Evolutionary conservation across 2,797 vertebrate species (phyloP).

Genomic region (Rhinophrynus dorsalis): DNA sequence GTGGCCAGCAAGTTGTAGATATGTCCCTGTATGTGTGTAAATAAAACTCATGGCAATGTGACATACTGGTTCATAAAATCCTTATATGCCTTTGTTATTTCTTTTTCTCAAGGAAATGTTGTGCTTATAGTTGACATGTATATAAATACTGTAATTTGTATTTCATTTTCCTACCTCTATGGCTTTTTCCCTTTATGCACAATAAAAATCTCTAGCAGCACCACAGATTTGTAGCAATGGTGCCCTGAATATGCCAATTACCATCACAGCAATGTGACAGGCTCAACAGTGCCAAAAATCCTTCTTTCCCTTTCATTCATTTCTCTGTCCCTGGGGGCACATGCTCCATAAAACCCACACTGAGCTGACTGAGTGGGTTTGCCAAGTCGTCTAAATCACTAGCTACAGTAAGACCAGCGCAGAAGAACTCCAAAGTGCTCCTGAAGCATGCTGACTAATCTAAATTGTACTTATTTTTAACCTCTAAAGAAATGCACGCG

Average conservation of each 20-base stretch:
- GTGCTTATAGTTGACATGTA: no score
- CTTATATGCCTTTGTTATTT: no score
- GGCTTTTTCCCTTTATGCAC: background rate
- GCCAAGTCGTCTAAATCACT: constrained; percentile 41
- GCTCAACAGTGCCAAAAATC: constrained; percentile 54
- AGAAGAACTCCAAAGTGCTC: constrained; percentile 40
- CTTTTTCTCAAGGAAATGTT: no score
- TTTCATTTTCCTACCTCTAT: background rate
- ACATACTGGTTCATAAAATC: no score
- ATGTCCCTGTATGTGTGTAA: no score
- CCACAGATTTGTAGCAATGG: constrained; percentile 46
- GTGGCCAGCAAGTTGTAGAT: no score
- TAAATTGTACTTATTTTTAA: constrained; percentile 54
- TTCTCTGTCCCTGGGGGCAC: constrained; percentile 50
- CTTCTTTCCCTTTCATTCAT: constrained; percentile 46
- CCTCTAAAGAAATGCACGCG: constrained; percentile 48
- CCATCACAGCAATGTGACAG: constrained; percentile 57
- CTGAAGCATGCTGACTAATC: constrained; percentile 50
- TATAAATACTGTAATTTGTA: background rate
- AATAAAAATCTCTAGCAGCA: background rate
- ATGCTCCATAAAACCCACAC: constrained; percentile 44
- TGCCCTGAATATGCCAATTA: constrained; percentile 63
- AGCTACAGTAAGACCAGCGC: constrained; percentile 38
- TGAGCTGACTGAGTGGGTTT: constrained; percentile 6
- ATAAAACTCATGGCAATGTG: no score